Base-by-base conservation (phyloP, 30 jellyfish, hydroid and myxozoan species). In the Chrysaora quinquecirrha region DNA sequence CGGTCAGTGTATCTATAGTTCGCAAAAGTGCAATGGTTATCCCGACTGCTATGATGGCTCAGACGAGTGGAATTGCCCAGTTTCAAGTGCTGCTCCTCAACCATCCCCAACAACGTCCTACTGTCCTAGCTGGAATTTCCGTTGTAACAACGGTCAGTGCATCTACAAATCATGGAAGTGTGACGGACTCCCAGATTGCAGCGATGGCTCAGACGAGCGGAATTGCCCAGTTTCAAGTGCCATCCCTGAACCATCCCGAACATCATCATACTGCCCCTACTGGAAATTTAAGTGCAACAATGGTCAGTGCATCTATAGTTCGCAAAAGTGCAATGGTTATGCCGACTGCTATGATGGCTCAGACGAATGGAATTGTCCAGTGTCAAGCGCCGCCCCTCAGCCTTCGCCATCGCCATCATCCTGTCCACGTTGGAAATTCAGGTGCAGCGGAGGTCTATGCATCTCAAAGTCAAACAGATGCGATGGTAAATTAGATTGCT, bases 11-110 rank as follows among this genome's bases (percentile, higher is more conserved):
- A 52, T 52, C 68, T 10, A 52, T 25, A 16, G 6, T 2, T 52
- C 24, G 4, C 25, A 52, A 4, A 52, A 52, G 19, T 52, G 68
- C 25, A 19, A 52, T 52, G 68, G 68, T 4, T 20, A 52, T 20
- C 3, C 33, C 2, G 30, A 73, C 22, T 73, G 84, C 48, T 73
- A n/a, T 21, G 68, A 52, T 52, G 96, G 86, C 9, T 34, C 63
- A 29, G 97, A 89, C 54, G 97, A 89, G 28, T 34, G 64, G 43
- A 2, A 72, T 54, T 89, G 97, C 24, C 85, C 85, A 23, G 38
- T 34, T 19, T 73, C 81, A 18, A 27, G 62, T 35, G 28, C 84
- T 19, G 31, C n/a, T 16, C 56, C 78, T 1, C 30, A n/a, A 34
- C 84, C 84, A 28, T 43, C 28, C 20, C 84, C 84, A 73, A 21